Conservation (phyloP, 2,797 vertebrate genomes). For the Chloroceryle amazona region DNA sequence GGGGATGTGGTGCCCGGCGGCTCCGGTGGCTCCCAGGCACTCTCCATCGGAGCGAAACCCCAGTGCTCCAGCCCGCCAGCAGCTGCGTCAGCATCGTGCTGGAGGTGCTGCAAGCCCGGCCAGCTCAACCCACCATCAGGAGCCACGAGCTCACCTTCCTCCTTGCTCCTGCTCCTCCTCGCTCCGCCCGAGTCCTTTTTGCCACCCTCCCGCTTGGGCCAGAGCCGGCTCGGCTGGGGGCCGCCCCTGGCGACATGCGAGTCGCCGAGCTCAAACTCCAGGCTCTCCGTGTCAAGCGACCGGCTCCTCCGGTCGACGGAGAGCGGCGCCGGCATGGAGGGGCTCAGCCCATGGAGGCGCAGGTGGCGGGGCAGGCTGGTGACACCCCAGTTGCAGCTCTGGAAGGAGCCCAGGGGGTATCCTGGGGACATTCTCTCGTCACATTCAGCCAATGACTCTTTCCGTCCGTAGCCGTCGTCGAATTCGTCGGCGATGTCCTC, state of each 20-base stretch:
- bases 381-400: conserved; percentile 90
- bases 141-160: not conserved
- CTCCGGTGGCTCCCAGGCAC: not conserved
- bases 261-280: conserved; percentile 86
- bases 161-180: conserved; percentile 39
- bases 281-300: conserved; percentile 92
- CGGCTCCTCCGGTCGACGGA: conserved; percentile 91
- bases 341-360: conserved; percentile 85
- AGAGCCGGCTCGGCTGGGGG: conserved; percentile 78
- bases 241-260: conserved; percentile 72
- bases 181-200: not conserved
- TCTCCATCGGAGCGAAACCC: not conserved
- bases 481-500: conserved; percentile 92
- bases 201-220: conserved; percentile 67
- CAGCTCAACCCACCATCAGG: not conserved
- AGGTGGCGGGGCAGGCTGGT: conserved; percentile 93
- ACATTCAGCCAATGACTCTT: conserved; percentile 90
- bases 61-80: not conserved
- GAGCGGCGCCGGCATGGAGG: conserved; percentile 84
- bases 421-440: conserved; percentile 88
- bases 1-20: not conserved
- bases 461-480: conserved; percentile 90
- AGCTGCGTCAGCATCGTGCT: accelerated
- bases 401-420: conserved; percentile 84
- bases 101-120: not conserved